phyloP scores from a whole-genome alignment of 2,113 vertebrate species.

The Tapirus terrestris region DNA sequence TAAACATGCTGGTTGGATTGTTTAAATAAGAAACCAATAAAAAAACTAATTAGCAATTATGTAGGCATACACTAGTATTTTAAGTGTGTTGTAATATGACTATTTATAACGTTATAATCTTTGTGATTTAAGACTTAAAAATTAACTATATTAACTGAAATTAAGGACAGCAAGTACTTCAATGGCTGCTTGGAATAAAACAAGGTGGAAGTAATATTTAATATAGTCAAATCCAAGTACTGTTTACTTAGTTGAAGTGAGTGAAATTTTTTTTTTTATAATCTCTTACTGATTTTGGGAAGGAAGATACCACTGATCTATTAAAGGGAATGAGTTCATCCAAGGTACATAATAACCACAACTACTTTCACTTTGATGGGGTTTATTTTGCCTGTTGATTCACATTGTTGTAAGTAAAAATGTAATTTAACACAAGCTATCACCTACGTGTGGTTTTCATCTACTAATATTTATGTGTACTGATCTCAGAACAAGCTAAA shows the following conservation, averaged over 20 bases:
- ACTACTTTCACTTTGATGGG: neutral
- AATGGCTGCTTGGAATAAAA: neutral
- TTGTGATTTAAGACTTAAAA: neutral
- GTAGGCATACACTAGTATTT: neutral
- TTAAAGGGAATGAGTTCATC: conserved; percentile 43
- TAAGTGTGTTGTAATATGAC: neutral
- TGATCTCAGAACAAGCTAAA: neutral
- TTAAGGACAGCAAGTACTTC: neutral
- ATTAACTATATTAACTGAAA: neutral
- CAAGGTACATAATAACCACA: neutral
- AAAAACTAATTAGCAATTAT: neutral
- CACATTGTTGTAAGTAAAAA: neutral
- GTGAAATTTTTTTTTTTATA: neutral
- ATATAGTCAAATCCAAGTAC: neutral
- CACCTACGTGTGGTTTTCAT: neutral
- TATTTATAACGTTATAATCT: neutral
- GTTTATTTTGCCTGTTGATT: neutral
- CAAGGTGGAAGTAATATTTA: neutral
- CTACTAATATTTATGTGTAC: neutral
- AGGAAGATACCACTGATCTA: neutral
- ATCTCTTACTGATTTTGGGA: neutral
- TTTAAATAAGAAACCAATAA: neutral
- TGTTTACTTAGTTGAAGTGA: neutral
- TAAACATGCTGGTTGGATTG: neutral
- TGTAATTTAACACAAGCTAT: neutral